A percentile compares a stretch with the other conserved stretches of the same genome.
These are phyloP conservation scores for Arothron firmamentum DNA, from an alignment of 2,113 vertebrate species.

Conservation along the genomic window DNA sequence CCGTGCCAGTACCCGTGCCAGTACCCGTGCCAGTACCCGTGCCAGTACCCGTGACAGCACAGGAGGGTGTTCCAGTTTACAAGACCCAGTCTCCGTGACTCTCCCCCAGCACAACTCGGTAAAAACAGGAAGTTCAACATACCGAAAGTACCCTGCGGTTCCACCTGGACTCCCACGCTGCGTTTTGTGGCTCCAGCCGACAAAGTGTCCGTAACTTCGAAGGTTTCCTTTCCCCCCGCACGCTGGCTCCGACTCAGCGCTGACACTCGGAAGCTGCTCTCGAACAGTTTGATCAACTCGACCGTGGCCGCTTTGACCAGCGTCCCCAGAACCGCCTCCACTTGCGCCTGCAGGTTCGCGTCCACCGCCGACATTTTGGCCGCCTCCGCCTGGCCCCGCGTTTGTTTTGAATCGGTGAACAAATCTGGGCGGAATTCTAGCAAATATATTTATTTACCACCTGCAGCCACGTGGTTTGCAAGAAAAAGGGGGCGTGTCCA, in stretches of 20 bases:
- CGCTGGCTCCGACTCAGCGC: slow-evolving; percentile 15
- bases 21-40: too few relatives aligned
- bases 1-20: too few relatives aligned
- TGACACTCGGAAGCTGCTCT: slow-evolving; percentile 53
- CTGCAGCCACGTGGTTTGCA: slow-evolving; percentile 49
- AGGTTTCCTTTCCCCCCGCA: neutral
- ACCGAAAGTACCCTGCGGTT: slow-evolving; percentile 37
- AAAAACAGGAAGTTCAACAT: slow-evolving; percentile 34
- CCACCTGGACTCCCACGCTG: slow-evolving; percentile 72
- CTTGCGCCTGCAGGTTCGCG: slow-evolving; percentile 61
- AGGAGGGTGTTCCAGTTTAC: neutral
- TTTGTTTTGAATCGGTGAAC: neutral
- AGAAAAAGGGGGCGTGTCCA: slow-evolving; percentile 25
- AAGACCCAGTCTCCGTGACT: neutral
- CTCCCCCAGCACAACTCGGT: neutral
- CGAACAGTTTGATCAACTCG: slow-evolving; percentile 74
- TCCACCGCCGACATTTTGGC: slow-evolving; percentile 51
- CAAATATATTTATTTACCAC: slow-evolving; percentile 48
- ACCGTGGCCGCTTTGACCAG: slow-evolving; percentile 67
- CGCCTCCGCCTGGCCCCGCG: neutral
- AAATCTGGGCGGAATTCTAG: neutral
- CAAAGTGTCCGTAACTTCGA: neutral
- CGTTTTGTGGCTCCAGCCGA: slow-evolving; percentile 31
- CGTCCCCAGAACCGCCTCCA: slow-evolving; percentile 65
- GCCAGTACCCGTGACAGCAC: neutral